Conservation (phyloP, 2,888 invertebrate genomes). For the Willowsia nigromaculata region DNA sequence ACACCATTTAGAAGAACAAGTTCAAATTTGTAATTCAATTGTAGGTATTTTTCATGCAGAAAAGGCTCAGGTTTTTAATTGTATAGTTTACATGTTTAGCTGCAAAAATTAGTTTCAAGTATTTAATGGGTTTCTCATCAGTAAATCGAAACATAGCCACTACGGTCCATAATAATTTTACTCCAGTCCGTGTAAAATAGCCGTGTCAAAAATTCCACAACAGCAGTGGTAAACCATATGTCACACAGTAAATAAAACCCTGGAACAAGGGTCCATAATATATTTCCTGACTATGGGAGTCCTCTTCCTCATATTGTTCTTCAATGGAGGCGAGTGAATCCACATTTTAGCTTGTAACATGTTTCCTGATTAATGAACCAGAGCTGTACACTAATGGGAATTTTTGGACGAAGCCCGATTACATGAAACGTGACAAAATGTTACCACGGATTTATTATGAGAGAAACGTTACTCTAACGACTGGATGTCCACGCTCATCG, state of each 20-base stretch:
- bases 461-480: conserved; percentile 37
- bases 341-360: conserved; percentile 29
- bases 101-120: background rate
- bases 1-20: no score
- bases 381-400: conserved; percentile 59
- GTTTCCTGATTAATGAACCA: conserved; percentile 69
- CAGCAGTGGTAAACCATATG: conserved; percentile 70
- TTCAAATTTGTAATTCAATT: no score
- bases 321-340: background rate
- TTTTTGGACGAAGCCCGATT: conserved; percentile 37
- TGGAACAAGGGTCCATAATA: conserved; percentile 5
- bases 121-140: background rate
- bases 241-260: conserved; percentile 64
- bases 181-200: conserved; percentile 46
- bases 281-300: background rate
- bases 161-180: background rate
- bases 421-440: conserved; percentile 67
- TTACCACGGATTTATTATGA: conserved; percentile 43
- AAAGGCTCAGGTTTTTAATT: no score
- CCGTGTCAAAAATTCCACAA: conserved; percentile 52
- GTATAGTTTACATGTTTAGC: no score
- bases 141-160: background rate
- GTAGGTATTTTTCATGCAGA: no score
- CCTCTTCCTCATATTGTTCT: background rate
- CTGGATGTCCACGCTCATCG: conserved; percentile 40